Base-by-base conservation (phyloP, 2,113 vertebrate species). In the Excalfactoria chinensis region DNA sequence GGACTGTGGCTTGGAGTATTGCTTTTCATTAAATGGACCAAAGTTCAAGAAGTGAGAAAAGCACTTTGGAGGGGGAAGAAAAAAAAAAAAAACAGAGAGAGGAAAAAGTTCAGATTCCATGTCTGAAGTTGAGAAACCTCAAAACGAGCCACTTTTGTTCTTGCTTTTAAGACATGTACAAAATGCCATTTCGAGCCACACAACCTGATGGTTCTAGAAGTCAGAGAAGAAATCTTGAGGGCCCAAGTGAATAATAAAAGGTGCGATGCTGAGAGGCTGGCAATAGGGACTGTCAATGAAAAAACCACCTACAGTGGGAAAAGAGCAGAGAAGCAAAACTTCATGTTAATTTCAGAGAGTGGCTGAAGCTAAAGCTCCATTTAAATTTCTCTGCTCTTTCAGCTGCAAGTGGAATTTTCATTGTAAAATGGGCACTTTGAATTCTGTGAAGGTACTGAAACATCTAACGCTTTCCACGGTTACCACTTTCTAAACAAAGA, bases 261-360 rank as follows among this genome's bases (percentile, higher is more conserved):
- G 99, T 97, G 99, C 99, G 97, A 99, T 97, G 98, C 99, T 98
- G 97, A 99, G 98, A 93, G 99, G 98, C 98, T 99, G 99, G 98
- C 99, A 99, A 98, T 99, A 99, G 98, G 99, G 99, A 98, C 98
- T 99, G 98, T 99, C 99, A 98, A 99, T 99, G 98, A 99, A 99
- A 98, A 99, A 99, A 98, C 99, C 99, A 98, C 99, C 99, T 99
- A 99, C 98, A 98, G 98, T 97, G 96, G 97, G 97, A 98, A 96
- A 98, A 98, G 98, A 98, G 98, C 98, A 98, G 98, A 98, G 98
- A 98, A 98, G 98, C 97, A 97, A 97, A 97, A 97, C 95, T 96
- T 96, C 64, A 93, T 4, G 97, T 98, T 98, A 98, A 98, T 98
- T 92, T 96, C 97, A 92, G 89, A 78, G 96, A 93, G 94, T 96